phyloP scores from a whole-genome alignment of 2,113 vertebrate genomes.

The Rhagologus leucostigma region DNA sequence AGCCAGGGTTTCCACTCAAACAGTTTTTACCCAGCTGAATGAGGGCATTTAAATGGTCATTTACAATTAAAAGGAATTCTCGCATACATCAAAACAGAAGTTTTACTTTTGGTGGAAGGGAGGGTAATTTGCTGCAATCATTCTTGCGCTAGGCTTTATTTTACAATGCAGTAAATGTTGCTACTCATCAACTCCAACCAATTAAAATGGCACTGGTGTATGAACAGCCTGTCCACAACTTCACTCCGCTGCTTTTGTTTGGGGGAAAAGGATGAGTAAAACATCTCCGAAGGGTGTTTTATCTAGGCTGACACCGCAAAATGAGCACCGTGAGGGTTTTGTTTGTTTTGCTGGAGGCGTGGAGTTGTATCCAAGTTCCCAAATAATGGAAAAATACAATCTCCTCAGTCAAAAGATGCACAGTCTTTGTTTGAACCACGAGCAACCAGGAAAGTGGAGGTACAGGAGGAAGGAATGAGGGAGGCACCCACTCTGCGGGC shows the following conservation, averaged over 20 bases:
- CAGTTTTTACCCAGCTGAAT: constrained; percentile 1
- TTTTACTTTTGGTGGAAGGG: background rate
- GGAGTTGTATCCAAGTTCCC: background rate
- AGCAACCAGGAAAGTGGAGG: background rate
- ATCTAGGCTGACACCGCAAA: background rate
- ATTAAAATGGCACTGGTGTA: background rate
- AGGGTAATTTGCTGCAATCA: background rate
- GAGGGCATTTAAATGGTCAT: background rate
- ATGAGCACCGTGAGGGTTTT: background rate
- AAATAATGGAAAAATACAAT: background rate
- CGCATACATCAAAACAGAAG: background rate
- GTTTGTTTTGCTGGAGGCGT: background rate
- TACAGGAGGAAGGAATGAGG: background rate
- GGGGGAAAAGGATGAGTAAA: background rate
- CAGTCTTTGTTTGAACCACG: background rate
- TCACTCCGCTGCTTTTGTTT: background rate
- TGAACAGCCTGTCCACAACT: background rate
- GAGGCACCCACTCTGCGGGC: background rate
- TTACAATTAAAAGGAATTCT: background rate
- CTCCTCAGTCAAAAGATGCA: background rate
- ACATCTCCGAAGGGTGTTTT: background rate
- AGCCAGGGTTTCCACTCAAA: background rate
- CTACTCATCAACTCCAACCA: background rate
- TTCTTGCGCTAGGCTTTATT: background rate
- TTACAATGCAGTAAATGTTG: background rate